Conservation (phyloP, 2,888 invertebrate genomes). For the Bembecia ichneumoniformis region DNA sequence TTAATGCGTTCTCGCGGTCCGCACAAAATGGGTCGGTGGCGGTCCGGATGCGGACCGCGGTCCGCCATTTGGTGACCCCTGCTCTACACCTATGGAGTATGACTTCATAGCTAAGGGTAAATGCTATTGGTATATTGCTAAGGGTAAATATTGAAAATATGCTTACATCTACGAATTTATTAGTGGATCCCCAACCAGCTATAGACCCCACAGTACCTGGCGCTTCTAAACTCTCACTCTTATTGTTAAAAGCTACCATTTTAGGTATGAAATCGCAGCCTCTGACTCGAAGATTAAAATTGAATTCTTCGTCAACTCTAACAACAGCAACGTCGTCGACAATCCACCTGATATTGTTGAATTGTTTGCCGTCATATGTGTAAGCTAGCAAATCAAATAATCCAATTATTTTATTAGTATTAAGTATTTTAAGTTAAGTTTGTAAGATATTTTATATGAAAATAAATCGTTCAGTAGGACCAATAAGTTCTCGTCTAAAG, state of each 20-base stretch:
- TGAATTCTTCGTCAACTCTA: constrained; percentile 48
- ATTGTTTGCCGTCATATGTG: constrained; percentile 42
- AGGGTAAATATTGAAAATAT: background rate
- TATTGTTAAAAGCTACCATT: constrained; percentile 41
- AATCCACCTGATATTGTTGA: constrained; percentile 60
- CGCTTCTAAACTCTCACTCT: constrained; percentile 28
- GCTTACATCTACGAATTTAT: constrained; percentile 35
- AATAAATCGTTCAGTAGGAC: no score
- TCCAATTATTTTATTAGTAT: background rate
- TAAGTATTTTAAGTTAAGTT: no score
- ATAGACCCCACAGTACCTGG: constrained; percentile 26
- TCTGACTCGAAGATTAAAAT: constrained; percentile 36
- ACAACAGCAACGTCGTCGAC: constrained; percentile 53
- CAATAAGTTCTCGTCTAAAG: no score
- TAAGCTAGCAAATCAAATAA: constrained; percentile 32
- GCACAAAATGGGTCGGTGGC: no score
- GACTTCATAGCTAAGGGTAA: no score
- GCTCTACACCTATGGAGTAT: no score
- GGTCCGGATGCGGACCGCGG: no score
- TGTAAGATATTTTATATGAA: no score
- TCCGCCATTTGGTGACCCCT: no score
- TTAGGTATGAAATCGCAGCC: constrained; percentile 54
- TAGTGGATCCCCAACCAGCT: constrained; percentile 51
- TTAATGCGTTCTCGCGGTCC: no score
- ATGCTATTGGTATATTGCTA: no score